Evolutionary conservation across 2,797 vertebrate genomes (phyloP), one percentile per base, ranked within the genome.

Genomic region (Lagodon rhomboides): DNA sequence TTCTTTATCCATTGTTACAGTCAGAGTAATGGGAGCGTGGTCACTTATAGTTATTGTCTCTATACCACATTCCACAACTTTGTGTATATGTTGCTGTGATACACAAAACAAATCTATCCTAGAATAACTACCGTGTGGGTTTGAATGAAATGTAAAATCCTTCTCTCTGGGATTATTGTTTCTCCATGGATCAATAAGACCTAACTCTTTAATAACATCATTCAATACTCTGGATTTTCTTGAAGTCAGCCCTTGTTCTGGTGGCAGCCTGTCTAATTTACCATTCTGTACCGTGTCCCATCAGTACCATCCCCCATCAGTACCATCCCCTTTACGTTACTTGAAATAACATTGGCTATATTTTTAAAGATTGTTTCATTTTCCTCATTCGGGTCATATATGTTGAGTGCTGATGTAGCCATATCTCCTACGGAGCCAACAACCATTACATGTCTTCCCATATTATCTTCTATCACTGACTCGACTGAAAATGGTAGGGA

Each of bases 41-140:
- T 76, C 73, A 20, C 58, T 76, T 60, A 80, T 71, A 15, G 44
- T 67, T 58, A 62, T 68, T 0, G n/a, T 20, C 13, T 75, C 50
- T 41, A 41, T 51, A 8, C 8, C 17, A 25, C 68, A 50, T 17
- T 71, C 4, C 1, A 25, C 2, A 7, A 54, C 23, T 41, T 23
- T 22, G 27, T 23, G 23, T 15, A 25, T 6, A 22, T 22, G 56
- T 8, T 49, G 62, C 20, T 64, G 5, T 20, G 62, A 64, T 1
- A 71, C 55, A 56, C 10, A 60, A 15, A 71, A 71, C 12, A 59
- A 44, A 3, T 64, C 44, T 54, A 54, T 54, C 5, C 53, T 54
- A 2, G 53, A 54, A 7, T 54, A 54, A 16, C 53, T 54, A 13
- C 12, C 22, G 2, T 54, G 53, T 54, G 22, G 51, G 6, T 53